Conservation (phyloP, 2,888 invertebrate genomes). For the Catocala nupta region DNA sequence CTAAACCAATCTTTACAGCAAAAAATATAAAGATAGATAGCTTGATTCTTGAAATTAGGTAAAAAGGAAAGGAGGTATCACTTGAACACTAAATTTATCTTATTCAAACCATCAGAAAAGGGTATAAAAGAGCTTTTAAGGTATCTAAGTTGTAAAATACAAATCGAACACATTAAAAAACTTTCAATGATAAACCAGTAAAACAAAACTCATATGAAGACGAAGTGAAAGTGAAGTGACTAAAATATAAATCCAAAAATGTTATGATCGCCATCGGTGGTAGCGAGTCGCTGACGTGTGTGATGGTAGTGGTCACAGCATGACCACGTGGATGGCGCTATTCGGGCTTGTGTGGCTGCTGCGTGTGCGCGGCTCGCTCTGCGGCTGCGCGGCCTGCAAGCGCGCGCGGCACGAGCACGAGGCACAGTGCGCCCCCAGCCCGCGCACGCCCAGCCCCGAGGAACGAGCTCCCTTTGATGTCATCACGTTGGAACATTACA, state of each 20-base stretch:
- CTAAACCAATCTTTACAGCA: no score
- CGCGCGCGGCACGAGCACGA: conserved; percentile 79
- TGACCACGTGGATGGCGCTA: conserved; percentile 92
- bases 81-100: no score
- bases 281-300: conserved; percentile 62
- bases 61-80: no score
- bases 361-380: conserved; percentile 93
- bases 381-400: conserved; percentile 91
- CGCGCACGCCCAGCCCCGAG: conserved; percentile 64
- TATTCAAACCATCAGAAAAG: neutral
- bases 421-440: conserved; percentile 65
- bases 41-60: no score
- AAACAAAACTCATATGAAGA: neutral
- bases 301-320: conserved; percentile 73
- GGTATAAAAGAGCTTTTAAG: conserved; percentile 20
- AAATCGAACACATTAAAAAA: neutral
- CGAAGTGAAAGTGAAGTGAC: conserved; percentile 23
- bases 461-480: conserved; percentile 80
- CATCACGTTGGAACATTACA: conserved; percentile 80
- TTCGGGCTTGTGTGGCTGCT: conserved; percentile 95
- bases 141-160: conserved; percentile 7
- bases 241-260: conserved; percentile 6
- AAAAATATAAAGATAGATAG: no score
- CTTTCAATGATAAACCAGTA: no score
- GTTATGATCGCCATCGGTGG: conserved; percentile 7